Conservation (phyloP, 2,888 invertebrate genomes). For the Drosophila longiperda region DNA sequence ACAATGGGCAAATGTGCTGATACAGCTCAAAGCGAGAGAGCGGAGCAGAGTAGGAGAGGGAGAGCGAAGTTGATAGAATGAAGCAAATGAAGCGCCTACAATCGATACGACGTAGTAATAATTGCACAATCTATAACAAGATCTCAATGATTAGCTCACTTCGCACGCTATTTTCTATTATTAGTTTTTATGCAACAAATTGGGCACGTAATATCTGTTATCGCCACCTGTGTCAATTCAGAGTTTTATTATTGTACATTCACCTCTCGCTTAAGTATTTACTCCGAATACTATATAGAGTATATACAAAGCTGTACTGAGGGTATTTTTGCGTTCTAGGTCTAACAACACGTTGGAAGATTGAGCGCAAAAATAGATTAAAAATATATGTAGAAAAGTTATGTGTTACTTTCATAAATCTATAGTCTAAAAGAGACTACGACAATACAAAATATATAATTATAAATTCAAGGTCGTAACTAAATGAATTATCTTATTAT, state of each 20-base stretch:
- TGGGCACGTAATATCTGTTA: constrained; percentile 17
- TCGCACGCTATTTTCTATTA: neutral
- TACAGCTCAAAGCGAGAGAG: neutral
- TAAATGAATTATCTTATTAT: neutral
- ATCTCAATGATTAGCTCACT: constrained; percentile 34
- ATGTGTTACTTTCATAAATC: neutral
- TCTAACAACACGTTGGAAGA: neutral
- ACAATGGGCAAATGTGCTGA: constrained; percentile 3
- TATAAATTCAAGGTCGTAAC: neutral
- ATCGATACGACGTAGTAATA: constrained; percentile 42
- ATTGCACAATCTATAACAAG: constrained; percentile 46
- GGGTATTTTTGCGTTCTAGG: constrained; percentile 14
- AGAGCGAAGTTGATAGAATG: neutral
- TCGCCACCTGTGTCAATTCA: constrained; percentile 8
- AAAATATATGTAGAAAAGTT: neutral
- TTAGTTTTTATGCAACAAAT: neutral
- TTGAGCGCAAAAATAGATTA: neutral
- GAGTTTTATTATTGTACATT: constrained; percentile 26
- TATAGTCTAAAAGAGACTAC: neutral
- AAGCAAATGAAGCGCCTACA: constrained; percentile 9
- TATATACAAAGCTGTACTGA: neutral
- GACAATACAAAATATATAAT: neutral
- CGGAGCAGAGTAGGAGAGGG: neutral
- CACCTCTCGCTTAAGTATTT: neutral
- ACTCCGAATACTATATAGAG: neutral